phyloP scores from a whole-genome alignment of 2,888 invertebrate genomes.

The Xestia sexstrigata region DNA sequence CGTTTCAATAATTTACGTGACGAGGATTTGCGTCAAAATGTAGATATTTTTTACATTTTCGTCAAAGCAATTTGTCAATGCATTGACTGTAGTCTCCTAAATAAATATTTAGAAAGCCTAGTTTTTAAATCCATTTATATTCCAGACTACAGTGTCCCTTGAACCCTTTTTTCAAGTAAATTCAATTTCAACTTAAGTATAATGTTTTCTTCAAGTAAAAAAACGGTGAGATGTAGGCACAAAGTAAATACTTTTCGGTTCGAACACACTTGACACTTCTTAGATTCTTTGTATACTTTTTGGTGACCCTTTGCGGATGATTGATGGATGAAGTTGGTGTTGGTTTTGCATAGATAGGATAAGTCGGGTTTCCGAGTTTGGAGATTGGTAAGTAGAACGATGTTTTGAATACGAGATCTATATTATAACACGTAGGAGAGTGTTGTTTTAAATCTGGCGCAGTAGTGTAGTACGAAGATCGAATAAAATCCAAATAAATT shows the following conservation, averaged over 20 bases:
- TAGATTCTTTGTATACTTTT: conserved; percentile 15
- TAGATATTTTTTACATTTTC: neutral
- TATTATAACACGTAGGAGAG: too few species aligned
- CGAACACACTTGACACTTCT: conserved; percentile 15
- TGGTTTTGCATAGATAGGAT: neutral
- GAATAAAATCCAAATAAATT: too few species aligned
- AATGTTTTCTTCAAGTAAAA: conserved; percentile 35
- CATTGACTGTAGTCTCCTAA: neutral
- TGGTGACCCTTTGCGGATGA: neutral
- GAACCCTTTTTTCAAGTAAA: conserved; percentile 27
- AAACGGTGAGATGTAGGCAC: neutral
- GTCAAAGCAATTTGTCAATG: conserved; percentile 14
- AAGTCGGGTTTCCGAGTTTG: neutral
- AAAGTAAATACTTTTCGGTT: conserved; percentile 17
- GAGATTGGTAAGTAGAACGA: neutral
- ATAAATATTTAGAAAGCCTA: conserved; percentile 26
- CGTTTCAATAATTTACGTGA: neutral
- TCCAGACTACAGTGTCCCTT: neutral
- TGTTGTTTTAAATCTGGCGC: too few species aligned
- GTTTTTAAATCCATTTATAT: conserved; percentile 15
- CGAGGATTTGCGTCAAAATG: neutral
- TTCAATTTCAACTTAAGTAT: conserved; percentile 23
- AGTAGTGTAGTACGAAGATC: too few species aligned
- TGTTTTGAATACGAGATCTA: too few species aligned
- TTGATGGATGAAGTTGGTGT: neutral